A percentile compares a stretch with the other conserved stretches of the same genome.
phyloP scores from a whole-genome alignment of 1,140 invertebrate genomes.

The Cherax destructor region DNA sequence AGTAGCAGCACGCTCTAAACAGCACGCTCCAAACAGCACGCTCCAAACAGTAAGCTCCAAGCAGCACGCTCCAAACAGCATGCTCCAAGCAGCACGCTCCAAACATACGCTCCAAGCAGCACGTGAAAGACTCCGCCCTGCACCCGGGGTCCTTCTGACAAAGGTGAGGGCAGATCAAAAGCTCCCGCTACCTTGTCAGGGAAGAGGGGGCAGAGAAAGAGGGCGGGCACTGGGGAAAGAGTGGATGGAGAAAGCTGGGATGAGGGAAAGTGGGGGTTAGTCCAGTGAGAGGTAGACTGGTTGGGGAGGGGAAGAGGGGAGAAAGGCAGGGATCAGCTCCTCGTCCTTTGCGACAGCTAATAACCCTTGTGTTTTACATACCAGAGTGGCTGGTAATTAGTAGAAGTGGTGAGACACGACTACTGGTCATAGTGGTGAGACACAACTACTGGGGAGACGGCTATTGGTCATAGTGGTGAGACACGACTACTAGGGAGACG shows the following conservation, averaged over 20 bases:
- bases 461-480: background rate
- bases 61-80: too few species aligned
- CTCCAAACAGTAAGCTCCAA: too few species aligned
- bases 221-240: background rate
- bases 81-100: too few species aligned
- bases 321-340: background rate
- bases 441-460: background rate
- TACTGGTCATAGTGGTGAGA: background rate
- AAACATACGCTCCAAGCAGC: too few species aligned
- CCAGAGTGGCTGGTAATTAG: background rate
- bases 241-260: too few species aligned
- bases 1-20: too few species aligned
- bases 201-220: background rate
- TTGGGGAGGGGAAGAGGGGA: background rate
- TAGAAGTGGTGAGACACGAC: too few species aligned
- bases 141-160: background rate
- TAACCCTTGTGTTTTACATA: background rate
- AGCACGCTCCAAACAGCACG: too few species aligned
- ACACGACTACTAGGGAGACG: background rate
- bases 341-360: background rate
- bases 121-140: background rate
- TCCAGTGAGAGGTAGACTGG: too few species aligned
- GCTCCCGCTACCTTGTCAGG: background rate
- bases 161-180: conserved; percentile 3
- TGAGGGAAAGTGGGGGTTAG: too few species aligned